A percentile compares a stretch with the other conserved stretches of the same genome.
These are phyloP conservation scores for Megalopta genalis DNA, from an alignment of 1,140 invertebrate genomes.

Conservation along the genomic window DNA sequence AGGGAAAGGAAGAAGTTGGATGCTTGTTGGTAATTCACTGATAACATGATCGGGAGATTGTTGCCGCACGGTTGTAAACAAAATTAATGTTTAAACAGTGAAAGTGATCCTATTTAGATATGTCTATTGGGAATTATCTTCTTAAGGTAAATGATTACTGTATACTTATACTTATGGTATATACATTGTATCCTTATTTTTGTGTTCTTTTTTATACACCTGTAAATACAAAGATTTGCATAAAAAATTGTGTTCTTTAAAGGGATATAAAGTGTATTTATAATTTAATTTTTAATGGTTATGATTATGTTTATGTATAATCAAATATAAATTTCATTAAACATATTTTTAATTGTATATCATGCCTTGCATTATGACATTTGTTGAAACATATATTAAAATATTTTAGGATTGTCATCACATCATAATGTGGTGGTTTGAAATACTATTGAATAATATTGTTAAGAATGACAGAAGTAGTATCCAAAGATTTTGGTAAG, in stretches of 20 bases:
- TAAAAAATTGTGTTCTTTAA: not conserved
- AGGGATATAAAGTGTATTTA: not conserved
- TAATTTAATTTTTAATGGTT: conserved; percentile 1
- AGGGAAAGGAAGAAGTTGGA: conserved; percentile 3
- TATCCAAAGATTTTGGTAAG: conserved; percentile 76
- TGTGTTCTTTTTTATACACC: not conserved
- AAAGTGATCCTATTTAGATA: conserved; percentile 45
- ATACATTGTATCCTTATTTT: not conserved
- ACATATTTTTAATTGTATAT: not conserved
- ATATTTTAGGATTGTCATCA: conserved; percentile 51
- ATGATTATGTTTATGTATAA: not conserved
- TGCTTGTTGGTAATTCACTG: conserved; percentile 1
- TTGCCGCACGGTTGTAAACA: conserved; percentile 40
- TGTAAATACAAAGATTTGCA: not conserved
- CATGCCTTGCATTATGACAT: not conserved
- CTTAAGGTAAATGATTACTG: conserved; percentile 40
- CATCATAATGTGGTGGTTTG: conserved; percentile 56
- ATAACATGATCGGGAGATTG: conserved; percentile 20
- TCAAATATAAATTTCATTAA: not conserved
- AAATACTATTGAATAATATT: conserved; percentile 66
- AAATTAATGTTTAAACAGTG: conserved; percentile 48
- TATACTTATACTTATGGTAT: not conserved
- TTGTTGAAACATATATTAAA: not conserved
- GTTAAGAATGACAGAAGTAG: conserved; percentile 76
- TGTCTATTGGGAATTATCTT: conserved; percentile 45